phyloP scores from a whole-genome alignment of 2,113 vertebrate genomes.

The Trematomus loennbergii region DNA sequence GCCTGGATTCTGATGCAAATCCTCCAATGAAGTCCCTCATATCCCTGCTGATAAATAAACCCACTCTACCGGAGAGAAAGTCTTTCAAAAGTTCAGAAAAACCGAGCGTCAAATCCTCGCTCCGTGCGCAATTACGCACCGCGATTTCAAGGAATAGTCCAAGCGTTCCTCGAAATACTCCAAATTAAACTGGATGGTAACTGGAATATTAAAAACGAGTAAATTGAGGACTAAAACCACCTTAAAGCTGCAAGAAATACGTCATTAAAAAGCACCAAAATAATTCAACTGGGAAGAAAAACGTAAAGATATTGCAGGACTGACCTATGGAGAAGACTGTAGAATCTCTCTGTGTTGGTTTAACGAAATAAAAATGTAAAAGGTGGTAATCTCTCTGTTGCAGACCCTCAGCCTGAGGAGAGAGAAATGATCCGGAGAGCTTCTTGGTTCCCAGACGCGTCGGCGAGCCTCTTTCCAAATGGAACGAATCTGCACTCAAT shows the following conservation, averaged over 20 bases:
- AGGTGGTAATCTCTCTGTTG: slow-evolving; percentile 14
- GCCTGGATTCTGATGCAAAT: neutral
- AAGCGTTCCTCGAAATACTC: neutral
- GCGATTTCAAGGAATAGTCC: neutral
- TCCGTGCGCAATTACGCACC: slow-evolving; percentile 66
- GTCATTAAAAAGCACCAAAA: neutral
- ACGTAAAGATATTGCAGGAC: slow-evolving; percentile 31
- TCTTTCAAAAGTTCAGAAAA: neutral
- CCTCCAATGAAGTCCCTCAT: neutral
- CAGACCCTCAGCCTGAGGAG: slow-evolving; percentile 26
- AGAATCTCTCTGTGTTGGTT: neutral
- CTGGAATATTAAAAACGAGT: neutral
- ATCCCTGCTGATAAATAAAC: neutral
- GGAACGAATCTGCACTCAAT: slow-evolving; percentile 87
- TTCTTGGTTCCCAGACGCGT: slow-evolving; percentile 71
- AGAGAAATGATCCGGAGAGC: slow-evolving; percentile 54
- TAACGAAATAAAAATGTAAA: neutral
- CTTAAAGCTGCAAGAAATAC: neutral
- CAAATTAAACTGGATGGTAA: neutral
- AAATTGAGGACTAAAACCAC: neutral
- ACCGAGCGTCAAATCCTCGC: neutral
- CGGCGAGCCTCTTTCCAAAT: slow-evolving; percentile 86
- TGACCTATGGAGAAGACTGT: slow-evolving; percentile 45
- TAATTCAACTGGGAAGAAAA: neutral
- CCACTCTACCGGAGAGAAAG: neutral